These are phyloP conservation scores for Microctenopoma steveboyesi DNA, from an alignment of 2,797 vertebrate species.

Conservation along the genomic window DNA sequence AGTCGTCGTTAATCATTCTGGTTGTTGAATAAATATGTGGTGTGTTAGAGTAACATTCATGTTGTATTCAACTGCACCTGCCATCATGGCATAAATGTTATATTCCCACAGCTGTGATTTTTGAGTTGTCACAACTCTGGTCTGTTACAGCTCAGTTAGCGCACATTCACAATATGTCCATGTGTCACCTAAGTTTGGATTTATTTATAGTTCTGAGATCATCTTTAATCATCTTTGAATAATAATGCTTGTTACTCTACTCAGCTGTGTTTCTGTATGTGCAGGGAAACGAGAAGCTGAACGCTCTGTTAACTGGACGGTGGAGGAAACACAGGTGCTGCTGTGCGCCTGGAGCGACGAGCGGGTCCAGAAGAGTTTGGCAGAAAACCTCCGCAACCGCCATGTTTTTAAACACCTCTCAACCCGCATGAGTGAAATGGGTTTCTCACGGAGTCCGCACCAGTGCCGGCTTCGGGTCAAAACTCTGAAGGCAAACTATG, in stretches of 20 bases:
- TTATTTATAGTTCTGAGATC: too few relatives aligned
- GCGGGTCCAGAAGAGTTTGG: conserved; percentile 73
- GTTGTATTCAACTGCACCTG: too few relatives aligned
- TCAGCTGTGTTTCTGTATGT: conserved; percentile 3
- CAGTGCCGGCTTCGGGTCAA: conserved; percentile 75
- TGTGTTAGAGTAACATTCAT: too few relatives aligned
- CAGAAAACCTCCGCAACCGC: conserved; percentile 73
- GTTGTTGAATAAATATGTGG: too few relatives aligned
- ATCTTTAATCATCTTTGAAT: too few relatives aligned
- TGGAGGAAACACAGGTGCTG: conserved; percentile 74
- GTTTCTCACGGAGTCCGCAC: conserved; percentile 69
- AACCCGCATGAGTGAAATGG: conserved; percentile 71
- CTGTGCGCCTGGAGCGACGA: conserved; percentile 76
- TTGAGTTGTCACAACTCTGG: too few relatives aligned
- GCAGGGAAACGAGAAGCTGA: conserved; percentile 73
- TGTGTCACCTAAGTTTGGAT: too few relatives aligned
- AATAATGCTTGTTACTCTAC: not conserved
- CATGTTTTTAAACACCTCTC: conserved; percentile 77
- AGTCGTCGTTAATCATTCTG: too few relatives aligned
- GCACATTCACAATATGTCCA: too few relatives aligned
- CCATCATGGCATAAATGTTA: too few relatives aligned
- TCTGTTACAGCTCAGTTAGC: too few relatives aligned
- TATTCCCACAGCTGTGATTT: too few relatives aligned
- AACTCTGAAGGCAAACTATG: conserved; percentile 76
- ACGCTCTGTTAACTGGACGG: conserved; percentile 76